phyloP scores from a whole-genome alignment of 1,140 invertebrate species.

The Dendrolimus punctatus region DNA sequence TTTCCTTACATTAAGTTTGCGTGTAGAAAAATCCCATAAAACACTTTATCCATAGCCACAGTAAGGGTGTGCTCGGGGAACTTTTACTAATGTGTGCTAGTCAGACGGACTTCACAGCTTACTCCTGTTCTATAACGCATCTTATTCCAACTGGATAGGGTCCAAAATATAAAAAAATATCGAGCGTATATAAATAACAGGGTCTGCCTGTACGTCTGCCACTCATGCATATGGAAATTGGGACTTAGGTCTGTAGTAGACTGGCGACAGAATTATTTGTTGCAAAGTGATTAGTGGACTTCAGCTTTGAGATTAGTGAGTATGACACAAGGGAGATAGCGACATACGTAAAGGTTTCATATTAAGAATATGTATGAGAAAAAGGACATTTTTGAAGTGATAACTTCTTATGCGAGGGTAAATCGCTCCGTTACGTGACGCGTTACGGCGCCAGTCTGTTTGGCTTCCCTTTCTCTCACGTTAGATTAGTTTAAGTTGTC shows the following conservation, averaged over 20 bases:
- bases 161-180: slow-evolving; percentile 23
- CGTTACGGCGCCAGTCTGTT: no score
- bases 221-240: slow-evolving; percentile 66
- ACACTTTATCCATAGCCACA: no score
- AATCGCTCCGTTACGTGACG: no score
- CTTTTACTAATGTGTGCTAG: slow-evolving; percentile 65
- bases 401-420: no score
- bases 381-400: no score
- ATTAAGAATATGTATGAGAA: no score
- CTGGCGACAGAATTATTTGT: slow-evolving; percentile 20
- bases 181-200: slow-evolving; percentile 25
- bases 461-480: no score
- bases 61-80: slow-evolving; percentile 32
- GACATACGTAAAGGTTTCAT: no score
- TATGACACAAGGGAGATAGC: no score
- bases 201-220: slow-evolving; percentile 18
- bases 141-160: slow-evolving; percentile 27
- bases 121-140: slow-evolving; percentile 31
- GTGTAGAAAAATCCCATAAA: no score
- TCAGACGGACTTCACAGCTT: slow-evolving; percentile 63
- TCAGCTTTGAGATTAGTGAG: no score
- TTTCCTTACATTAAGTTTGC: neutral
- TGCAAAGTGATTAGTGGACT: slow-evolving; percentile 32
- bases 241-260: slow-evolving; percentile 53
- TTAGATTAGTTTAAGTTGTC: no score